Evolutionary conservation across 2,113 vertebrate species (phyloP).

Genomic region (Oreotrochilus melanogaster): DNA sequence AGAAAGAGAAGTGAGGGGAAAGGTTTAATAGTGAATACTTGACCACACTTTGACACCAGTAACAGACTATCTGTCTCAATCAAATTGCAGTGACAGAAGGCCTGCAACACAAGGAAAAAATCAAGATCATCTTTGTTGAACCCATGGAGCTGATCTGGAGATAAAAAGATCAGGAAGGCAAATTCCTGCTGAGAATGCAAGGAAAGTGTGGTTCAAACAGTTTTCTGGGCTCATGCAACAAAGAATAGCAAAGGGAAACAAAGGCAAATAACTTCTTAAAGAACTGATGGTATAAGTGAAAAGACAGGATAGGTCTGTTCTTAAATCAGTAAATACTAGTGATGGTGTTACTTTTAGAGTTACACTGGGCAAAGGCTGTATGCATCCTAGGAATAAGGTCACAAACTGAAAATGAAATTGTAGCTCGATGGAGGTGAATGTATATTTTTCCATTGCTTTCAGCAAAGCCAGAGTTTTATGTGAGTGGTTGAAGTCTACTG

Average conservation of each 20-base stretch:
- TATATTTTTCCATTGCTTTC: neutral
- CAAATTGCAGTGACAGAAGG: neutral
- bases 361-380: neutral
- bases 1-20: neutral
- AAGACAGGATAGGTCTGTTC: neutral
- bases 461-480: neutral
- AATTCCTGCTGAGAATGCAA: neutral
- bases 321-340: neutral
- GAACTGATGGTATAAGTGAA: neutral
- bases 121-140: neutral
- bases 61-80: neutral
- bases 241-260: neutral
- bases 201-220: neutral
- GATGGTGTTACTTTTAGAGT: neutral
- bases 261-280: neutral
- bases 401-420: neutral
- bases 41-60: neutral
- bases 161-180: neutral
- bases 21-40: neutral
- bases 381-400: neutral
- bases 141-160: neutral
- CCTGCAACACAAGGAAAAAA: neutral
- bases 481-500: neutral
- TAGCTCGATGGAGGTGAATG: neutral
- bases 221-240: neutral